Conservation (phyloP, 53 echinoderm and acorn worm species). For the Arbacia lixula region DNA sequence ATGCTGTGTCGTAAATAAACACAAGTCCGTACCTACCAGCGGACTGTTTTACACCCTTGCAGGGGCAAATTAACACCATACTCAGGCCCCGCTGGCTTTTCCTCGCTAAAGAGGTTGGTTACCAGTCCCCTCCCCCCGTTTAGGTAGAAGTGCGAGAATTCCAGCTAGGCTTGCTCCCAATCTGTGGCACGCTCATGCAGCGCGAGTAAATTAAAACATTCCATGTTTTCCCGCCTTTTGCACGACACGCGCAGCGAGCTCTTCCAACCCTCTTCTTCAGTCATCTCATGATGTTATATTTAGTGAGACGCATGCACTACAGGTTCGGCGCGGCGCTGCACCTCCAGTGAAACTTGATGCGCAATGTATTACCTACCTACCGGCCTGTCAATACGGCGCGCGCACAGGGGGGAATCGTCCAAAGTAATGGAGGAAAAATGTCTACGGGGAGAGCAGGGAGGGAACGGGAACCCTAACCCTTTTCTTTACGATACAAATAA, state of each 20-base stretch:
- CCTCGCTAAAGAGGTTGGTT: slow-evolving; percentile 8
- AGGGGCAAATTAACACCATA: slow-evolving; percentile 53
- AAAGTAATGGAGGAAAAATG: too few species aligned
- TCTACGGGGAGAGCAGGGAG: too few species aligned
- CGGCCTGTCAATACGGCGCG: too few species aligned
- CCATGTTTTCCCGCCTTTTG: not conserved
- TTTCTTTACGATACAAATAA: too few species aligned
- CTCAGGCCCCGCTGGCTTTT: slow-evolving; percentile 19
- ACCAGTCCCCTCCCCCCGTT: not conserved
- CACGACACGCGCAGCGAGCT: not conserved
- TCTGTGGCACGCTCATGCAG: slow-evolving; percentile 19
- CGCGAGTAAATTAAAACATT: slow-evolving; percentile 33
- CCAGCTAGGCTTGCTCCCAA: not conserved
- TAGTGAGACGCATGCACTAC: too few species aligned
- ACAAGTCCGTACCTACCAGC: too few species aligned
- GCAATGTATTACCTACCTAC: slow-evolving; percentile 25
- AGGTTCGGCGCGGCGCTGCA: too few species aligned
- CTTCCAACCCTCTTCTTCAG: slow-evolving; percentile 7
- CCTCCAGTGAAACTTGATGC: slow-evolving; percentile 19
- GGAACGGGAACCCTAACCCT: too few species aligned
- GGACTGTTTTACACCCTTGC: slow-evolving; percentile 27
- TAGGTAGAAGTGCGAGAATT: slow-evolving; percentile 12
- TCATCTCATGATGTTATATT: slow-evolving; percentile 30
- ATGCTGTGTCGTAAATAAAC: too few species aligned
- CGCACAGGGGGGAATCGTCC: too few species aligned